Evolutionary conservation across 2,113 vertebrate genomes (phyloP).

Genomic region (Charadrius vociferus): DNA sequence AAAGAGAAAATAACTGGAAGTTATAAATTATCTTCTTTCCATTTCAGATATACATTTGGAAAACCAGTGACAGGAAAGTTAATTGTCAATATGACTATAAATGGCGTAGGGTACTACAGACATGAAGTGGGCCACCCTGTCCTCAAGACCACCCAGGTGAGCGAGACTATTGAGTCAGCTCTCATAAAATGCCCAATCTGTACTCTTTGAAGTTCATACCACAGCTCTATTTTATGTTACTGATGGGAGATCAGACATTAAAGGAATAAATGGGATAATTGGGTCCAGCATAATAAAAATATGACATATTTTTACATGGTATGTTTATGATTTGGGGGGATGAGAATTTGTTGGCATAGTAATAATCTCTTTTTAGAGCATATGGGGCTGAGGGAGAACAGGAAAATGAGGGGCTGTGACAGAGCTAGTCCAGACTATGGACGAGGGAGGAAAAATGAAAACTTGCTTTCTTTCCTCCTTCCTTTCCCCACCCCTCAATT

Average conservation of each 20-base stretch:
- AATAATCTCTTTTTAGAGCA: neutral
- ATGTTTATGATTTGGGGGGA: neutral
- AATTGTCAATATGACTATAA: constrained; percentile 90
- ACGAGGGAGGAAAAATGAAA: too few relatives aligned
- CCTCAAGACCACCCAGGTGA: constrained; percentile 87
- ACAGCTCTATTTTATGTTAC: neutral
- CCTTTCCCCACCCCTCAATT: too few relatives aligned
- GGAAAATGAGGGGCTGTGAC: too few relatives aligned
- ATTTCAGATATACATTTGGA: constrained; percentile 89
- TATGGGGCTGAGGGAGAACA: neutral
- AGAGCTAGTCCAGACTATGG: too few relatives aligned
- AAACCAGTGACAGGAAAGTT: constrained; percentile 88
- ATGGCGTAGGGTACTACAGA: constrained; percentile 91
- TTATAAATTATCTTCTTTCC: neutral
- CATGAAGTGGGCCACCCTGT: constrained; percentile 90
- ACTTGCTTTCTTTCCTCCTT: too few relatives aligned
- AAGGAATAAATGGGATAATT: neutral
- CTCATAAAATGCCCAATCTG: neutral
- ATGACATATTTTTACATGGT: neutral
- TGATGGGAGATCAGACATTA: neutral
- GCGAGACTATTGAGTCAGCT: neutral
- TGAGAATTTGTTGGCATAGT: neutral
- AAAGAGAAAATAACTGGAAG: neutral
- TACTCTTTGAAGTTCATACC: neutral
- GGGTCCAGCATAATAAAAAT: neutral